Conservation (phyloP, 1,140 invertebrate species). For the Fragariocoptes setiger region DNA sequence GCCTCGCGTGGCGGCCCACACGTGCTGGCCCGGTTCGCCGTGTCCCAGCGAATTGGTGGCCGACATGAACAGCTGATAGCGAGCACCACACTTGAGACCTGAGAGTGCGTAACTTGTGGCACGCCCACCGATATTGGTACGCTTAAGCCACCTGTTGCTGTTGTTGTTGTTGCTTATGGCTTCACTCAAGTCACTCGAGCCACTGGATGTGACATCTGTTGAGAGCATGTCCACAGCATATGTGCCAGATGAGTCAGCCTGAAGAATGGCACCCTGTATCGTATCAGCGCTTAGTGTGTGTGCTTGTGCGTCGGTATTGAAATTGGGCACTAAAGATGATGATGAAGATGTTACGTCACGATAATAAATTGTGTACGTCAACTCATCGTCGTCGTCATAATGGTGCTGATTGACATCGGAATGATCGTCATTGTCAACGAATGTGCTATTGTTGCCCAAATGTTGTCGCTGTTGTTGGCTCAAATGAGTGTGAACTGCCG, state of each 20-base stretch:
- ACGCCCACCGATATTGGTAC: too few relatives aligned
- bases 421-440: background rate
- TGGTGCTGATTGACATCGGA: background rate
- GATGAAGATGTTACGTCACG: too few relatives aligned
- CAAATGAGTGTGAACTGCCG: too few relatives aligned
- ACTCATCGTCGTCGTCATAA: background rate
- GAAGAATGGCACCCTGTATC: background rate
- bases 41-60: constrained; percentile 61
- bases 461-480: too few relatives aligned
- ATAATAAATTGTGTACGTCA: background rate
- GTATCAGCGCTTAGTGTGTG: background rate
- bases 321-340: too few relatives aligned
- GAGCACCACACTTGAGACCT: constrained; percentile 46
- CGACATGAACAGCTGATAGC: constrained; percentile 53
- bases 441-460: background rate
- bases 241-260: background rate
- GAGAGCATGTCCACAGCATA: background rate
- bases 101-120: background rate
- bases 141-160: background rate
- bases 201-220: background rate
- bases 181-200: background rate
- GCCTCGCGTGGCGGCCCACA: background rate
- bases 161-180: background rate
- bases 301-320: too few relatives aligned
- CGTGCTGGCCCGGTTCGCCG: constrained; percentile 34